Conservation (phyloP, 1,140 invertebrate genomes). For the Zaprionus nigranus region DNA sequence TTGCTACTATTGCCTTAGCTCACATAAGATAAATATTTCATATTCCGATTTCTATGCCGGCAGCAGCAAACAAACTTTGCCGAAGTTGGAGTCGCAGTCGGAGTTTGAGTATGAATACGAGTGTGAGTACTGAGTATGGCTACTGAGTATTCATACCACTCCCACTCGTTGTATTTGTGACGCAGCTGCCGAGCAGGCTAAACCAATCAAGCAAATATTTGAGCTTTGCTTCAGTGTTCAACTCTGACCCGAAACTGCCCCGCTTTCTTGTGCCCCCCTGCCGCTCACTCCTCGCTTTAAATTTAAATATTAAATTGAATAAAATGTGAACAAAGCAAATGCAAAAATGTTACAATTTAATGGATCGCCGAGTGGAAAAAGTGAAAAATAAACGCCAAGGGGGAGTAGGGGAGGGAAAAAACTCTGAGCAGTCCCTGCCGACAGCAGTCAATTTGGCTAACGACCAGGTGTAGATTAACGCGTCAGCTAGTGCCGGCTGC, state of each 20-base stretch:
- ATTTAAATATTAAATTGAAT: conserved; percentile 63
- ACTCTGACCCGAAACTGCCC: conserved; percentile 42
- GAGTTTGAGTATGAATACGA: background rate
- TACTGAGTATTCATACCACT: conserved; percentile 1
- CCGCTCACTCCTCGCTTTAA: background rate
- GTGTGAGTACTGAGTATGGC: background rate
- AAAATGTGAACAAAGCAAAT: conserved; percentile 31
- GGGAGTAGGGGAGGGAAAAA: background rate
- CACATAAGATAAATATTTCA: conserved; percentile 70
- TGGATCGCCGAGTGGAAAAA: conserved; percentile 70
- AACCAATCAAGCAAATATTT: conserved; percentile 74
- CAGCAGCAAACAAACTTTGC: conserved; percentile 45
- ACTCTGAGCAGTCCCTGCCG: conserved; percentile 1
- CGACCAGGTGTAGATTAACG: conserved; percentile 63
- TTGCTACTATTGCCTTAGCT: conserved; percentile 33
- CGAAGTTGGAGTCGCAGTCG: conserved; percentile 19
- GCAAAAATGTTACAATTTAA: conserved; percentile 60
- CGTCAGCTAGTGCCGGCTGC: conserved; percentile 21
- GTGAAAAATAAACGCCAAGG: conserved; percentile 60
- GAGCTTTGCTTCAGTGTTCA: conserved; percentile 64
- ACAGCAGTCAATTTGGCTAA: conserved; percentile 56
- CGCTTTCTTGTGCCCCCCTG: too few relatives aligned
- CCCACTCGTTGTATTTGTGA: conserved; percentile 35
- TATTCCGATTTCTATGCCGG: conserved; percentile 45
- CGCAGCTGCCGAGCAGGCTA: conserved; percentile 51